Evolutionary conservation across 2,113 vertebrate genomes (phyloP).

Genomic region (Aldabrachelys gigantea): DNA sequence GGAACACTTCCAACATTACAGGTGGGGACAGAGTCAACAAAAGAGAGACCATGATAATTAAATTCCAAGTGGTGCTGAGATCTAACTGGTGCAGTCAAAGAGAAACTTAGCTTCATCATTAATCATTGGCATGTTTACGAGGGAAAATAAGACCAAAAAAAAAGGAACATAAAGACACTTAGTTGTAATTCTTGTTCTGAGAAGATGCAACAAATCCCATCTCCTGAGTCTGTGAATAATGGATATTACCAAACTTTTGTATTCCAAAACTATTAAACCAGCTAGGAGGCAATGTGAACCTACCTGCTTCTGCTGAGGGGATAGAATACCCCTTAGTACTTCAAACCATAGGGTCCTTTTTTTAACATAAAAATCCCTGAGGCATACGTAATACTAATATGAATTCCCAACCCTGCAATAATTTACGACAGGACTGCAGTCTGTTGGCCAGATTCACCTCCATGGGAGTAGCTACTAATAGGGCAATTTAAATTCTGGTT

Average conservation of each 20-base stretch:
- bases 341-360: background rate
- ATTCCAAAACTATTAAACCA: background rate
- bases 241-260: background rate
- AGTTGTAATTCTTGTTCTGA: background rate
- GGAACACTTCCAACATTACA: background rate
- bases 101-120: background rate
- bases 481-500: background rate
- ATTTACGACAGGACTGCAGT: background rate
- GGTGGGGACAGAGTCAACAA: background rate
- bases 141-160: slow-evolving; percentile 22
- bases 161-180: background rate
- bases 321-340: background rate
- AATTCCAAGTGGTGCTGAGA: background rate
- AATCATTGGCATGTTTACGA: background rate
- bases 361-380: background rate
- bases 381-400: background rate
- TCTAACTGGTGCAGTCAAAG: background rate
- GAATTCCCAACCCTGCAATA: background rate
- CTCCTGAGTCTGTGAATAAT: fast-evolving
- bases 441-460: background rate
- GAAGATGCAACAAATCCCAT: background rate
- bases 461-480: background rate
- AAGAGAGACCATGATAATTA: background rate
- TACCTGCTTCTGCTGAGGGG: background rate
- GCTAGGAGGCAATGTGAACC: background rate